These are phyloP conservation scores for Nebria ingens DNA, from an alignment of 1,140 invertebrate genomes.

Conservation along the genomic window DNA sequence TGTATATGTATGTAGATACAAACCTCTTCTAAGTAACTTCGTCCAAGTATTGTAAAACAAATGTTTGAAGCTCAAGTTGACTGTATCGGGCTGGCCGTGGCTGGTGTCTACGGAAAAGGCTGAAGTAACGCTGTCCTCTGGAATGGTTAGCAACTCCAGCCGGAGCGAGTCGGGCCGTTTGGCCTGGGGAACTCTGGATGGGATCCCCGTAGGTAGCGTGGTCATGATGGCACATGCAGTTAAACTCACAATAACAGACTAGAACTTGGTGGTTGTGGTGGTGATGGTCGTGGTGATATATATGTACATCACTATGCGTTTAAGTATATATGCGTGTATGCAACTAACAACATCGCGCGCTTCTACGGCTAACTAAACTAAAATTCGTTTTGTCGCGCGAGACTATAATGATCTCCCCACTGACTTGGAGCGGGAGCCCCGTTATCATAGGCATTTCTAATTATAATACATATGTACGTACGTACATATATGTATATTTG, in stretches of 20 bases:
- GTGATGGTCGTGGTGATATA: no score
- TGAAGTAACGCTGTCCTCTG: constrained; percentile 12
- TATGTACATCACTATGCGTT: no score
- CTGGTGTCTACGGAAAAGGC: constrained; percentile 4
- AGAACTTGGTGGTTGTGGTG: no score
- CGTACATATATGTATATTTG: background rate
- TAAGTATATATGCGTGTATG: no score
- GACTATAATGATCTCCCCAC: no score
- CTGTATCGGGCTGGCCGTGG: background rate
- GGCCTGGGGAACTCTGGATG: no score
- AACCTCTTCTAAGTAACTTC: constrained; percentile 19
- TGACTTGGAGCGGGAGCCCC: no score
- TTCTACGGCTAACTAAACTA: background rate
- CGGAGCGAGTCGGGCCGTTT: constrained; percentile 20
- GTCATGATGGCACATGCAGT: no score
- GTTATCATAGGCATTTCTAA: no score
- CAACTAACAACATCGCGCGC: background rate
- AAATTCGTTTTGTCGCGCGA: background rate
- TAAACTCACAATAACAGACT: no score
- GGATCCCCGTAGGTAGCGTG: no score
- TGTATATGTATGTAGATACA: no score
- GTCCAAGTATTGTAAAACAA: constrained; percentile 19
- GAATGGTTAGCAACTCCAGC: constrained; percentile 19
- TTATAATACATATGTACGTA: background rate
- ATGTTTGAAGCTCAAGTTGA: constrained; percentile 21